phyloP scores from a whole-genome alignment of 2,888 invertebrate genomes.

The Drosophila siamana region DNA sequence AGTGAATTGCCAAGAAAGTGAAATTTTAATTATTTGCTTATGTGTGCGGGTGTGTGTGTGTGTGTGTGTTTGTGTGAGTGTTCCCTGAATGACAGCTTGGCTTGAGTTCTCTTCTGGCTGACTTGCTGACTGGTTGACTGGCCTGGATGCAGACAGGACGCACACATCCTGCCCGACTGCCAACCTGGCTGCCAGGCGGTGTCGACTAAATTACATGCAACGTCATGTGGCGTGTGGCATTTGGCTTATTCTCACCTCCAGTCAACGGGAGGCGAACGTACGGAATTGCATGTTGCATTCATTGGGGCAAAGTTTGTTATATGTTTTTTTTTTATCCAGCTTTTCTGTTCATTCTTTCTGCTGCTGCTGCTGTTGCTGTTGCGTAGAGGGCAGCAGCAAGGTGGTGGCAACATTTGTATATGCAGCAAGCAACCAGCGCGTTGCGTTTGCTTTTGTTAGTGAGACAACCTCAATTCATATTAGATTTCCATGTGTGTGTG shows the following conservation, averaged over 20 bases:
- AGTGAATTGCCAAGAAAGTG: slow-evolving; percentile 82
- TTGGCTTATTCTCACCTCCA: slow-evolving; percentile 78
- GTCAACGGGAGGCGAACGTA: background rate
- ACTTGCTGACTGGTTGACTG: slow-evolving; percentile 30
- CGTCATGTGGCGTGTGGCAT: slow-evolving; percentile 78
- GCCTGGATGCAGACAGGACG: slow-evolving; percentile 76
- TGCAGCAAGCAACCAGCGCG: slow-evolving; percentile 55
- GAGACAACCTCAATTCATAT: slow-evolving; percentile 84
- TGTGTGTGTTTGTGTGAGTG: slow-evolving; percentile 29
- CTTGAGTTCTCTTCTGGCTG: slow-evolving; percentile 48
- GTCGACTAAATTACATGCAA: slow-evolving; percentile 80
- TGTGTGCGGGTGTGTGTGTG: slow-evolving; percentile 28
- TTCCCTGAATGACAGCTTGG: slow-evolving; percentile 73
- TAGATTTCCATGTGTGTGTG: slow-evolving; percentile 66
- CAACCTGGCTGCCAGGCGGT: slow-evolving; percentile 52
- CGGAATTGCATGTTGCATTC: slow-evolving; percentile 64
- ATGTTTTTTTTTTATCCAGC: slow-evolving; percentile 1
- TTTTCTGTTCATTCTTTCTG: slow-evolving; percentile 9
- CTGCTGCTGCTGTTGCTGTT: slow-evolving; percentile 42
- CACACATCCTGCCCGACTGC: slow-evolving; percentile 52
- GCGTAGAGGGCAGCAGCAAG: slow-evolving; percentile 68
- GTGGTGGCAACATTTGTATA: slow-evolving; percentile 60
- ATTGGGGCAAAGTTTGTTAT: slow-evolving; percentile 54
- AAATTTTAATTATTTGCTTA: slow-evolving; percentile 82
- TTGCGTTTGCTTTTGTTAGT: slow-evolving; percentile 77